Evolutionary conservation across 35 echinoderm and acorn worm genomes (phyloP).

Genomic region (Hemicentrotus pulcherrimus): DNA sequence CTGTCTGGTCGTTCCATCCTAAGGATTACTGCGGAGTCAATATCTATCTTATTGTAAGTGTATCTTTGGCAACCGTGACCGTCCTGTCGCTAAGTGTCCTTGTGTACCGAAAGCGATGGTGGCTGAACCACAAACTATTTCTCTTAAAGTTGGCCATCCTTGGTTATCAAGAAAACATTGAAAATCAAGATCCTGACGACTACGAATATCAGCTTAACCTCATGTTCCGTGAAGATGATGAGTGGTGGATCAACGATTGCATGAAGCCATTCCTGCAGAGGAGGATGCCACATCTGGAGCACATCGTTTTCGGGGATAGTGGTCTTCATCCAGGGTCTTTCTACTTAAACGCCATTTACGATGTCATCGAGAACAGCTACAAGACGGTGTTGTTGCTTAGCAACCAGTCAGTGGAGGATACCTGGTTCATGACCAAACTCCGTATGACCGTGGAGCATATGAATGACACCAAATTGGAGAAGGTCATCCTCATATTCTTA

Average conservation of each 20-base stretch:
- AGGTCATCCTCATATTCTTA: slow-evolving; percentile 4
- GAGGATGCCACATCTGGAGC: background rate
- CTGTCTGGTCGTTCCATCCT: background rate
- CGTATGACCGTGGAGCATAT: slow-evolving; percentile 41
- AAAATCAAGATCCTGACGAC: background rate
- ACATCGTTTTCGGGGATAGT: background rate
- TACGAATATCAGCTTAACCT: slow-evolving; percentile 14
- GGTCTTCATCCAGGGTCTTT: background rate
- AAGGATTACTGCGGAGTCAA: background rate
- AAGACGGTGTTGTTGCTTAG: background rate
- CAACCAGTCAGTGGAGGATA: slow-evolving; percentile 11
- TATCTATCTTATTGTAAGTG: background rate
- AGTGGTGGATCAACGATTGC: background rate
- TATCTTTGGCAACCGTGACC: background rate
- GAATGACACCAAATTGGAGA: slow-evolving; percentile 28
- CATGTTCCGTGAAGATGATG: slow-evolving; percentile 14
- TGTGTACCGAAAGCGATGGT: slow-evolving; percentile 28
- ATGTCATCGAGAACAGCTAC: background rate
- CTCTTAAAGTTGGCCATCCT: slow-evolving; percentile 5
- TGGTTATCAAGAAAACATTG: background rate
- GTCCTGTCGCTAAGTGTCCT: background rate
- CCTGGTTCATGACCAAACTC: slow-evolving; percentile 39
- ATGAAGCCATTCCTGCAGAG: background rate
- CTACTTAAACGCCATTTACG: background rate
- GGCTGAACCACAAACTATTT: background rate